phyloP scores from a whole-genome alignment of 2,888 invertebrate species.

The Sarcophaga caerulescens region DNA sequence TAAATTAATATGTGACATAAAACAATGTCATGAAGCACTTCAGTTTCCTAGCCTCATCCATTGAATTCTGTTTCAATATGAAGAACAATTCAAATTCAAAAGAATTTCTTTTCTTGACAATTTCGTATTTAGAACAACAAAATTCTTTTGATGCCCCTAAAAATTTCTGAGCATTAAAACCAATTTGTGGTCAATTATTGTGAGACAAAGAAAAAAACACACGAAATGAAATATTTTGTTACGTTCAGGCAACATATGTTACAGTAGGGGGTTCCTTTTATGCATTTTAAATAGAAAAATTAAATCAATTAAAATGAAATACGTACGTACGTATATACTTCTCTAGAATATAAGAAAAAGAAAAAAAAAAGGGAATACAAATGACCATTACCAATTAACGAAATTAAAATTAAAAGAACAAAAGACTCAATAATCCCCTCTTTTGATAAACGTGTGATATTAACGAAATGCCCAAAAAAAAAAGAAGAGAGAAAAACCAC shows the following conservation, averaged over 20 bases:
- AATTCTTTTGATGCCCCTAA: too few relatives aligned
- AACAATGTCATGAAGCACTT: too few relatives aligned
- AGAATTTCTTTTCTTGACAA: too few relatives aligned
- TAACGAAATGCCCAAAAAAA: background rate
- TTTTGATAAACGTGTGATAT: slow-evolving; percentile 2
- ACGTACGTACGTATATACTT: too few relatives aligned
- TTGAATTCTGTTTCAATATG: too few relatives aligned
- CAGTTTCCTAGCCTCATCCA: too few relatives aligned
- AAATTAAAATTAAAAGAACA: slow-evolving; percentile 61
- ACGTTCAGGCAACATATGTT: background rate
- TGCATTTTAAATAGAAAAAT: slow-evolving; percentile 30
- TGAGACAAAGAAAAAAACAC: background rate
- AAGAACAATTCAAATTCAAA: too few relatives aligned
- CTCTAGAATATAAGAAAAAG: too few relatives aligned
- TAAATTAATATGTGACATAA: too few relatives aligned
- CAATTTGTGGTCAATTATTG: background rate
- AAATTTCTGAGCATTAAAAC: background rate
- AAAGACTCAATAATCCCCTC: slow-evolving; percentile 46
- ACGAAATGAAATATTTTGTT: background rate
- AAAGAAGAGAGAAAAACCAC: background rate
- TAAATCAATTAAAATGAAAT: slow-evolving; percentile 61
- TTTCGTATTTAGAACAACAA: too few relatives aligned
- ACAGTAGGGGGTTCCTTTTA: background rate
- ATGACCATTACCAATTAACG: slow-evolving; percentile 66
- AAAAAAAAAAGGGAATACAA: slow-evolving; percentile 22